Evolutionary conservation across 2,113 vertebrate species (phyloP).

Genomic region (Edolisoma coerulescens): DNA sequence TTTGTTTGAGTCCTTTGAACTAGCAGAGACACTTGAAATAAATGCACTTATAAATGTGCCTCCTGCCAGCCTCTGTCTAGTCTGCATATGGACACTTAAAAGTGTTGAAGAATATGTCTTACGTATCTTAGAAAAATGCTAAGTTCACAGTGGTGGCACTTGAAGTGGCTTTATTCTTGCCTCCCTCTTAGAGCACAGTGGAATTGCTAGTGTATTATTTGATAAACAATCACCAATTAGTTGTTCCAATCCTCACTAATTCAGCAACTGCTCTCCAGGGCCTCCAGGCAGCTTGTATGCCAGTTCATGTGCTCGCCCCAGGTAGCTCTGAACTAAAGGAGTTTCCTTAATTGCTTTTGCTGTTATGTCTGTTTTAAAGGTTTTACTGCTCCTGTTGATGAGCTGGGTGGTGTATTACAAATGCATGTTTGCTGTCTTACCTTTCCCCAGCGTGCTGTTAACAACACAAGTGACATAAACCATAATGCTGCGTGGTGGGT

Average conservation of each 20-base stretch:
- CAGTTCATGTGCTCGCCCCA: conserved; percentile 9
- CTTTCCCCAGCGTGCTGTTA: not conserved
- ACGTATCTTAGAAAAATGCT: conserved; percentile 4
- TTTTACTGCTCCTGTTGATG: conserved; percentile 7
- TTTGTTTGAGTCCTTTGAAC: conserved; percentile 37
- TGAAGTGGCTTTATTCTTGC: conserved; percentile 25
- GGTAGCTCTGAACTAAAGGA: conserved; percentile 47
- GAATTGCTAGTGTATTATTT: conserved; percentile 28
- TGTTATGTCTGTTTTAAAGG: conserved; percentile 40
- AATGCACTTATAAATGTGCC: conserved; percentile 9
- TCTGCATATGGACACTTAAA: conserved; percentile 35
- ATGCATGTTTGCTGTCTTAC: not conserved
- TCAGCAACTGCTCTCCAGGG: conserved; percentile 36
- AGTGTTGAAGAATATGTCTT: not conserved
- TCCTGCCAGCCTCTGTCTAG: conserved; percentile 24
- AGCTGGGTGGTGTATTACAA: not conserved
- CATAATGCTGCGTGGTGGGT: rapidly evolving
- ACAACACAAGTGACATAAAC: not conserved
- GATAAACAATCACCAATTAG: conserved; percentile 58
- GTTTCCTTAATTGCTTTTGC: conserved; percentile 48
- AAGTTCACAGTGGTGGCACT: conserved; percentile 24
- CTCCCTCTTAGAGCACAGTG: not conserved
- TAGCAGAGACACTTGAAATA: conserved; percentile 40
- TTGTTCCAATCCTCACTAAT: conserved; percentile 25
- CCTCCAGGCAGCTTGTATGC: conserved; percentile 12